Evolutionary conservation across 2,113 vertebrate species (phyloP), one percentile per base, ranked within the genome.

Genomic region (Oncorhynchus nerka): DNA sequence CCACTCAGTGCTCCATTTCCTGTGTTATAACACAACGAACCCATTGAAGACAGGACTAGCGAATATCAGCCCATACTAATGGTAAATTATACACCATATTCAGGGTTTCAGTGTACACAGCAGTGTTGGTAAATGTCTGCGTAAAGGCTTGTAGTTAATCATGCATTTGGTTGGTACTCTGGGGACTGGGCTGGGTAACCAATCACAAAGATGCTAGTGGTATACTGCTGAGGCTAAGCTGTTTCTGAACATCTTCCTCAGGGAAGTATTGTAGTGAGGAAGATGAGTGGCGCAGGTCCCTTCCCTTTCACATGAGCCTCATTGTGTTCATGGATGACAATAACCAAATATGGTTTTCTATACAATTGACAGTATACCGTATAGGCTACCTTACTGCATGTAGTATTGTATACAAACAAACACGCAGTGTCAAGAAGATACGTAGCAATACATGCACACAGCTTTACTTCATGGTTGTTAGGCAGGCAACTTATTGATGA

Each of bases 141-240:
- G 86, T 91, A 91, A 93, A 89, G 81, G 89, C 85, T 85, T 77
- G 75, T 83, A 90, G 82, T 94, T 90, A 93, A 90, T 92, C 90
- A 92, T 92, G 82, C 86, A 83, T 87, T 84, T 86, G 79, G 81
- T 88, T 86, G 78, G 79, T 86, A 61, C 88, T 90, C 86, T 71
- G 22, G 88, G 88, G 90, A 91, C 59, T 51, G 73, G 65, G 76
- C 68, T 70, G 80, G 71, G 26, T 86, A 88, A 85, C 84, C 79
- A 81, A 70, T 79, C 81, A 79, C 72, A 89, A 77, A 68, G 69
- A 83, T 78, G 76, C 71, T 80, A 19, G 51, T 16, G 51, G 51
- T 55, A 55, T 55, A 79, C 61, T 61, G 72, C 34, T 5, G 74
- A 79, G 57, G 75, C 74, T 49, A 65, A 79, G 76, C 75, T 79